Base-by-base conservation (phyloP, 2,888 invertebrate genomes). In the Carabus problematicus region DNA sequence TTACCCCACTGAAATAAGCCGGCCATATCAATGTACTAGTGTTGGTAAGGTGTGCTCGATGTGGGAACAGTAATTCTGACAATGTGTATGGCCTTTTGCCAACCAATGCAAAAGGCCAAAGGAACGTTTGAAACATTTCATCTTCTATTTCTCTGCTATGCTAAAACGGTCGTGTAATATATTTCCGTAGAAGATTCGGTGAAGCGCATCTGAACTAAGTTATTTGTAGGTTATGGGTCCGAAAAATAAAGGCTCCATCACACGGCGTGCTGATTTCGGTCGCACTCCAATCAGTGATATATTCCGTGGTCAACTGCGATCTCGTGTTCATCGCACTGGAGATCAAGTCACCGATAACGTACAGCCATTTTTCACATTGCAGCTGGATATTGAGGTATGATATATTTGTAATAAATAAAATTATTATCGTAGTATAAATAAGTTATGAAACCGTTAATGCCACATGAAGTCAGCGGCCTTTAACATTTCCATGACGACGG, bases 291-390 rank as follows among this genome's bases (percentile, higher is more conserved):
- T 98, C 12, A 94, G 95, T 47, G 93, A 95, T 77, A 94, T 98
- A 72, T 97, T 98, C 84, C 91, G 95, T 73, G 98, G 98, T 55
- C 92, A 95, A 78, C 86, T 96, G 72, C 89, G 95, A 71, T 93
- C 95, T 52, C 89, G 93, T 9, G 86, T 97, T 71, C 90, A 90
- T 74, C 86, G 93, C 70, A 85, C 89, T 8, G 87, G 89, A 11
- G 89, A 90, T 77, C 88, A 89, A 78, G 89, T 92, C 74, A 95
- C 96, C 0, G 95, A 95, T 79, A 95, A 93, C 74, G 91, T 97
- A 72, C 95, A 97, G 81, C 97, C 97, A 0, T 98, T 98, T 84
- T 97, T 97, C 81, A 96, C 97, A 0, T 85, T 98, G 71, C 97
- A 95, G 80, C 87, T 98, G 40, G 96, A 98, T 78, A 95, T 98